A percentile compares a stretch with the other conserved stretches of the same genome.
Conservation (phyloP, 2,113 vertebrate species). For the Coreoperca whiteheadi region DNA sequence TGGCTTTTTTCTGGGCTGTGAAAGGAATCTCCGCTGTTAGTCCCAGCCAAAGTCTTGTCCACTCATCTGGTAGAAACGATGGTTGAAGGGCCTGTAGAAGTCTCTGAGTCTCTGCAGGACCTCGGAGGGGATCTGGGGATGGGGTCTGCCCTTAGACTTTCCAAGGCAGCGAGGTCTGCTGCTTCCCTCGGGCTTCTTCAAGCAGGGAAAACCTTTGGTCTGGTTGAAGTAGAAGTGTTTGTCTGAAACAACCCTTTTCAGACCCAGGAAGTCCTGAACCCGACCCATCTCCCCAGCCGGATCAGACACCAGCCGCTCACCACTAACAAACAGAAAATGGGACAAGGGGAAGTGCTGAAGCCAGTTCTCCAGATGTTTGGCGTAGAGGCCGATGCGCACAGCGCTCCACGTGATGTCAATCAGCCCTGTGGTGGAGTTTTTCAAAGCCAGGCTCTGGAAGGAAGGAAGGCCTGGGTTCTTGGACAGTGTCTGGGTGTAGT, state of each 20-base stretch:
- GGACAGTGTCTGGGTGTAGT: constrained; percentile 94
- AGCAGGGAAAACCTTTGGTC: constrained; percentile 97
- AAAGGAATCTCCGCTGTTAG: constrained; percentile 67
- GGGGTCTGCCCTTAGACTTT: constrained; percentile 94
- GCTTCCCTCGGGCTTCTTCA: constrained; percentile 92
- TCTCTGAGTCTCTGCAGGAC: constrained; percentile 90
- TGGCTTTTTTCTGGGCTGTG: neutral
- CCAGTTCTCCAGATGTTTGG: constrained; percentile 95
- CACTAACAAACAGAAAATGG: constrained; percentile 92
- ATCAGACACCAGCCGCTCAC: constrained; percentile 92
- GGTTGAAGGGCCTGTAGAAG: constrained; percentile 95
- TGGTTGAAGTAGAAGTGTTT: constrained; percentile 96
- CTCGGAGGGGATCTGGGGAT: constrained; percentile 87
- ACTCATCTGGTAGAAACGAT: constrained; percentile 95
- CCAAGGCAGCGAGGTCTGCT: constrained; percentile 91
- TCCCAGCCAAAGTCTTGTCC: constrained; percentile 97
- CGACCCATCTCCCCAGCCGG: constrained; percentile 92
- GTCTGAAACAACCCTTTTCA: constrained; percentile 90
- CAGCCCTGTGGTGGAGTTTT: constrained; percentile 86
- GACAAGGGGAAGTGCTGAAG: constrained; percentile 91
- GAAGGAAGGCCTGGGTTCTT: constrained; percentile 92
- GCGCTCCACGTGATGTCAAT: constrained; percentile 95
- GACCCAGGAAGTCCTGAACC: constrained; percentile 95
- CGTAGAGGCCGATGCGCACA: constrained; percentile 92
- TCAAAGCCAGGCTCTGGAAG: constrained; percentile 91